Evolutionary conservation across 2,113 vertebrate species (phyloP), one percentile per base, ranked within the genome.

Genomic region (Petromus typicus): DNA sequence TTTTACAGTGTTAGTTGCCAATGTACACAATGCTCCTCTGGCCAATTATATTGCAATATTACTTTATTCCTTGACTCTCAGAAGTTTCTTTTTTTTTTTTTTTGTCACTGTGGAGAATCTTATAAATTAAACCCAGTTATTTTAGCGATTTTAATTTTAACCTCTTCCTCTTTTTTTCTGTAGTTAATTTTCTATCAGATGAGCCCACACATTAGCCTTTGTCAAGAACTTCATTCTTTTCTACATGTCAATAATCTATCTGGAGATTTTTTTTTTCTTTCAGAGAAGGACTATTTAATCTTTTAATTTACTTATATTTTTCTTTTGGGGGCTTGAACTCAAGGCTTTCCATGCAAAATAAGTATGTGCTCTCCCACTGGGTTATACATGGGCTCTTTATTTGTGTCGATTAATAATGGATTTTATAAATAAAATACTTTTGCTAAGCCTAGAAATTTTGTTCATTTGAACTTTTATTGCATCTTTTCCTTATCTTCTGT

Each of bases 401-500:
- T 18, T 78, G 22, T 78, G 25, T 1, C 18, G 37, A 1, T 63
- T 84, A 9, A 16, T 79, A 23, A 20, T 1, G 32, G 67, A 69
- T 92, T 67, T 20, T 78, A 18, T 61, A 78, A 59, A 83, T 27
- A 40, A 75, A 75, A 54, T 84, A 89, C 8, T 83, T 95, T 37
- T 34, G 7, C 25, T 23, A 18, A 23, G 1, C 78, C 78, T 27
- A 54, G 23, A 84, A 63, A 4, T 54, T 63, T 25, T 7, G 9
- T 40, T 30, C 20, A 14, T 48, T 64, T 27, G 64, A 0, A 40
- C 7, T 56, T 45, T 80, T 23, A 81, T 71, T 57, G 27, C 18
- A 22, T 43, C 30, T 25, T 63, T 43, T 22, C 20, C 37, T 34
- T 43, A 18, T 54, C 7, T 80, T 34, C 20, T 0, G 30, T 69